phyloP scores from a whole-genome alignment of 2,888 invertebrate species.

The Chrysolina haemoptera region DNA sequence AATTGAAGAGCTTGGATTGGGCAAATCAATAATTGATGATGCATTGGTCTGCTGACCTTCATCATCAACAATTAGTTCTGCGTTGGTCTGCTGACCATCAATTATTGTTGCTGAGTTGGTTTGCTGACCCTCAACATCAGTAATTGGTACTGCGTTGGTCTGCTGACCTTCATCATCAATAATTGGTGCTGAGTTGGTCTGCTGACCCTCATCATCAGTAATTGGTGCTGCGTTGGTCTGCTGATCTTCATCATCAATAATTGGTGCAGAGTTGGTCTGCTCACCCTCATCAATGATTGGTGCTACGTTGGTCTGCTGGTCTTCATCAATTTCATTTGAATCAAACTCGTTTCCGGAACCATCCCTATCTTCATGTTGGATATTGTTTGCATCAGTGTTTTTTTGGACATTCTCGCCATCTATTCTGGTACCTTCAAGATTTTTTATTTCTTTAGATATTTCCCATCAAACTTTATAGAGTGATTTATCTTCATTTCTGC shows the following conservation, averaged over 20 bases:
- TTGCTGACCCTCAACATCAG: not conserved
- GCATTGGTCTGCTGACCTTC: not conserved
- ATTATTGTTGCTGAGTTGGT: not conserved
- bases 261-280: not conserved
- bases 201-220: constrained; percentile 1
- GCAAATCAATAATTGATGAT: constrained; percentile 9
- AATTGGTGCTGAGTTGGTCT: constrained; percentile 3
- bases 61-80: constrained; percentile 9
- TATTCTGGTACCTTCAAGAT: constrained; percentile 2
- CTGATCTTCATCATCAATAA: constrained; percentile 3
- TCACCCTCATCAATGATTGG: constrained; percentile 15
- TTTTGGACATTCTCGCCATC: constrained; percentile 21
- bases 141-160: constrained; percentile 22
- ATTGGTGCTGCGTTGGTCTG: constrained; percentile 22
- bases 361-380: constrained; percentile 1
- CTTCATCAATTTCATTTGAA: not conserved
- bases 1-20: not conserved
- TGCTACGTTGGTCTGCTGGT: constrained; percentile 12
- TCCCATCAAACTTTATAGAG: constrained; percentile 17
- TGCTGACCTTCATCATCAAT: constrained; percentile 5
- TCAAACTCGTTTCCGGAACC: constrained; percentile 1
- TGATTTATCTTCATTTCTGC: constrained; percentile 25
- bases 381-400: constrained; percentile 16
- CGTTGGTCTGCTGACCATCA: constrained; percentile 20
- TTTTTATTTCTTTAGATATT: constrained; percentile 25